Evolutionary conservation across 2,113 vertebrate species (phyloP).

Genomic region (Diphyllodes magnificus): DNA sequence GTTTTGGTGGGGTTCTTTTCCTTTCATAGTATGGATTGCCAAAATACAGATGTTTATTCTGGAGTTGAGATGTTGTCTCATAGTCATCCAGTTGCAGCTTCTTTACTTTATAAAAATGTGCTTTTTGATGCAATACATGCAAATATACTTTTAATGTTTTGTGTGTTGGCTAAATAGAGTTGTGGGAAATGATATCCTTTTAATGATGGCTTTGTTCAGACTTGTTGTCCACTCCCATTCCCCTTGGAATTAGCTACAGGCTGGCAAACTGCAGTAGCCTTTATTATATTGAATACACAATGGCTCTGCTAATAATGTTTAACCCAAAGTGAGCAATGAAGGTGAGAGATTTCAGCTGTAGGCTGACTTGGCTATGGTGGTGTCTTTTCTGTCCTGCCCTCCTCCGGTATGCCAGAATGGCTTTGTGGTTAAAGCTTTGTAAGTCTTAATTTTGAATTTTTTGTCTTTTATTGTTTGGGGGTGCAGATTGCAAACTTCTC

Average conservation of each 20-base stretch:
- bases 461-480: background rate
- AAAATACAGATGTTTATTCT: background rate
- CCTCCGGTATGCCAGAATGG: background rate
- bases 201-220: slow-evolving; percentile 40
- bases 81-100: background rate
- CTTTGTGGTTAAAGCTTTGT: background rate
- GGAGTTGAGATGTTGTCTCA: background rate
- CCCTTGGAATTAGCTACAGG: slow-evolving; percentile 12
- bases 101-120: background rate
- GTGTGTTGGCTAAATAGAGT: slow-evolving; percentile 22
- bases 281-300: background rate
- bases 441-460: background rate
- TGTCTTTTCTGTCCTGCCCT: background rate
- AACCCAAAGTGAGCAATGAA: background rate
- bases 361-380: background rate
- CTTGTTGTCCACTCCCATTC: slow-evolving; percentile 49
- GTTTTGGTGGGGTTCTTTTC: background rate
- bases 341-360: background rate
- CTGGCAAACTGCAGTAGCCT: slow-evolving; percentile 19
- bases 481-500: background rate
- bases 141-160: background rate
- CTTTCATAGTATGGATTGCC: background rate
- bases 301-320: background rate
- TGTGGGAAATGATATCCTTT: slow-evolving; percentile 29
- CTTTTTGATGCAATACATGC: background rate